Conservation (phyloP, 2,797 vertebrate genomes). For the Phylloscopus collybita region DNA sequence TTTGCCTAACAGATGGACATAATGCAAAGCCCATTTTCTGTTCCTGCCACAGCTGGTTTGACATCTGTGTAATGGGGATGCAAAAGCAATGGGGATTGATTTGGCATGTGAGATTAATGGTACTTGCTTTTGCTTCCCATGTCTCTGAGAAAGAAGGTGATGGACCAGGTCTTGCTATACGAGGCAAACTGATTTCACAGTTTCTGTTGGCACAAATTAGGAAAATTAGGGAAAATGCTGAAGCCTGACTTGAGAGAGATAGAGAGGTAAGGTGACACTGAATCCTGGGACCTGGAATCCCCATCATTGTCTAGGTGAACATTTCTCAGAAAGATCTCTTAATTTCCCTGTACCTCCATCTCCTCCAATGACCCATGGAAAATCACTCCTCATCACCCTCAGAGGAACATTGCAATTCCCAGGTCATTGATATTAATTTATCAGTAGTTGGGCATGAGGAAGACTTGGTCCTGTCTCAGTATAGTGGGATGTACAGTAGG, state of each 20-base stretch:
- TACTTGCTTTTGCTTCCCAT: not conserved
- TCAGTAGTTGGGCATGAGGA: not conserved
- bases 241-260: not conserved
- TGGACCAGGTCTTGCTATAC: not conserved
- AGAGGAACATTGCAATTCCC: not conserved
- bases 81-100: not conserved
- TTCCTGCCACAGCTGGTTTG: constrained; percentile 38
- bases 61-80: not conserved
- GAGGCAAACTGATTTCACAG: not conserved
- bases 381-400: not conserved
- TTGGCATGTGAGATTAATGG: not conserved
- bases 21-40: constrained; percentile 37
- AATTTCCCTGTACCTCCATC: not conserved
- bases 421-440: not conserved
- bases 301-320: not conserved
- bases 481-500: not conserved
- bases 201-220: accelerated
- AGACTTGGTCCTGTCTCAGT: not conserved
- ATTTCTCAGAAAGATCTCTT: not conserved
- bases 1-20: constrained; percentile 41
- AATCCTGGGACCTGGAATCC: not conserved
- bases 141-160: not conserved
- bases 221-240: not conserved
- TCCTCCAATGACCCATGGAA: not conserved
- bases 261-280: not conserved